Conservation (phyloP, 2,113 vertebrate species). For the Pogona vitticeps region DNA sequence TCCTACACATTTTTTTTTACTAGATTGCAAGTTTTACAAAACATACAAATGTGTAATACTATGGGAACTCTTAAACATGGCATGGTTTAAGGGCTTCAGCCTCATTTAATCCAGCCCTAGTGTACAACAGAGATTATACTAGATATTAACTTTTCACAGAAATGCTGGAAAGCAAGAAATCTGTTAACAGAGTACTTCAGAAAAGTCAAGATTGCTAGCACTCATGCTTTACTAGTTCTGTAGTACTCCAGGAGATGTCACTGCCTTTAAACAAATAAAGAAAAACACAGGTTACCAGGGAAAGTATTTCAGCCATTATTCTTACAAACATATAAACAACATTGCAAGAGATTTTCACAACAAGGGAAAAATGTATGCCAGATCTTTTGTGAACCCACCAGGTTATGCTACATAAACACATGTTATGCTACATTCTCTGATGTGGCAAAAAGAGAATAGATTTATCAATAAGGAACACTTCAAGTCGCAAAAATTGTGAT, state of each 20-base stretch:
- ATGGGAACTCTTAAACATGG: no score
- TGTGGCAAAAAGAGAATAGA: neutral
- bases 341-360: neutral
- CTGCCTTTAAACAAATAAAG: constrained; percentile 15
- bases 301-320: constrained; percentile 11
- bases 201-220: neutral
- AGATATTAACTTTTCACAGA: neutral
- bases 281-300: neutral
- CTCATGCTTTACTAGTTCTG: neutral
- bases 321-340: constrained; percentile 11
- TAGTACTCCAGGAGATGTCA: neutral
- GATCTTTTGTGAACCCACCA: constrained; percentile 9
- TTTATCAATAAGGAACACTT: neutral
- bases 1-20: no score
- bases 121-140: neutral
- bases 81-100: no score
- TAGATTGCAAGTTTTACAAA: no score
- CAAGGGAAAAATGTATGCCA: neutral
- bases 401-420: neutral
- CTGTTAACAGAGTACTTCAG: neutral
- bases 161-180: neutral
- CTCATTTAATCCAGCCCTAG: no score
- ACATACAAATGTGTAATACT: no score
- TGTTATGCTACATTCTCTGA: neutral
- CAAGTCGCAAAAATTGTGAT: neutral